Evolutionary conservation across 2,113 vertebrate genomes (phyloP).

Genomic region (Chlorodrepanis virens): DNA sequence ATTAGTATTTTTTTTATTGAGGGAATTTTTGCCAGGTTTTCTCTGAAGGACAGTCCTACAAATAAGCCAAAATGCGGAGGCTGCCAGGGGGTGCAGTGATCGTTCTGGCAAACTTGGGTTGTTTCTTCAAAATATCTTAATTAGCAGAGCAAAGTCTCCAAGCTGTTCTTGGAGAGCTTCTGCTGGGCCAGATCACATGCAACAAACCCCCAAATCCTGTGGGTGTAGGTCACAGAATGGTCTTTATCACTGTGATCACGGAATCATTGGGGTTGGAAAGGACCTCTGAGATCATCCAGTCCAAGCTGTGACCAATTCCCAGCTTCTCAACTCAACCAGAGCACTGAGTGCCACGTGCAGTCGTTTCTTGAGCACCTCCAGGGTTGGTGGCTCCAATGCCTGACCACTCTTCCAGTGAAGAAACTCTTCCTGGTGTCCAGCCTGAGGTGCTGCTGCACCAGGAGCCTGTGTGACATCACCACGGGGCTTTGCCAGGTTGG

Average conservation of each 20-base stretch:
- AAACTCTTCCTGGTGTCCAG: background rate
- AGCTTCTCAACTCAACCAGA: background rate
- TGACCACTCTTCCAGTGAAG: background rate
- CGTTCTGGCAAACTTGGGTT: constrained; percentile 16
- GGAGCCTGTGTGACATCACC: rapidly evolving
- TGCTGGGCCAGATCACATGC: background rate
- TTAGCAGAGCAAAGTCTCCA: constrained; percentile 13
- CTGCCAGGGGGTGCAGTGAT: constrained; percentile 38
- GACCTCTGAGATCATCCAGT: background rate
- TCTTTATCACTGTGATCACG: background rate
- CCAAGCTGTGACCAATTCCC: background rate
- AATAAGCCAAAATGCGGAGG: background rate
- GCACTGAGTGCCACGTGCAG: background rate
- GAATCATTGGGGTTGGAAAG: background rate
- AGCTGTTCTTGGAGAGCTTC: constrained; percentile 27
- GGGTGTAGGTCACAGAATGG: background rate
- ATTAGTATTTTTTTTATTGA: background rate
- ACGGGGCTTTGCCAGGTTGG: background rate
- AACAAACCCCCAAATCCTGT: background rate
- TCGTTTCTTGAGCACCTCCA: background rate
- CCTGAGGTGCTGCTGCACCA: background rate
- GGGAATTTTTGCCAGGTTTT: constrained; percentile 18
- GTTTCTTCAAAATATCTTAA: constrained; percentile 53
- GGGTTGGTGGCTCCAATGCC: background rate
- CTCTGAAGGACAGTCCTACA: background rate